These are phyloP conservation scores for Orycteropus afer DNA, from an alignment of 2,113 vertebrate species.

Conservation along the genomic window DNA sequence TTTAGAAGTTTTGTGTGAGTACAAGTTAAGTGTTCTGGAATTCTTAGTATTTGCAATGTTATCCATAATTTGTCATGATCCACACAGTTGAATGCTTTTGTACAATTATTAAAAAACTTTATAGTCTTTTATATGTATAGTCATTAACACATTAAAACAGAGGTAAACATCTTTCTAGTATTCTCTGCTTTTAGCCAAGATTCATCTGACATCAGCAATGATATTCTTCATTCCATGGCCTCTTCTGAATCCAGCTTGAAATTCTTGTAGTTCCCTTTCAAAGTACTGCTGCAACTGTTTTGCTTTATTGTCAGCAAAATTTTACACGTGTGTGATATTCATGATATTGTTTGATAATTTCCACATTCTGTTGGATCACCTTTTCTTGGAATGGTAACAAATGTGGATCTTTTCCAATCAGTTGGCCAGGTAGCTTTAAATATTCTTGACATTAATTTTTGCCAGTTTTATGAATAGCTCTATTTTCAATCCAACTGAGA, in stretches of 20 bases:
- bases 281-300: background rate
- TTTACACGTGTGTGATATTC: background rate
- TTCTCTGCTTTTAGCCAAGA: background rate
- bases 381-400: background rate
- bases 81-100: background rate
- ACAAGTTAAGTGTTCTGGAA: too few relatives aligned
- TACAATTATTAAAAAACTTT: background rate
- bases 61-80: too few relatives aligned
- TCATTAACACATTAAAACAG: too few relatives aligned
- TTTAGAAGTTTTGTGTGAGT: too few relatives aligned
- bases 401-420: background rate
- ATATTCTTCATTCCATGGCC: too few relatives aligned
- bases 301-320: background rate
- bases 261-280: background rate
- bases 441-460: constrained; percentile 59
- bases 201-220: background rate
- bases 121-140: too few relatives aligned
- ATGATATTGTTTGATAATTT: background rate
- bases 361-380: background rate
- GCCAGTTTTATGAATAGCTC: constrained; percentile 58
- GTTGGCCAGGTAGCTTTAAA: background rate
- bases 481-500: constrained; percentile 64
- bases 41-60: too few relatives aligned
- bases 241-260: too few relatives aligned
- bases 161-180: background rate